Conservation (phyloP, 2,113 vertebrate genomes). For the human (Homo sapiens) region GRCh38 chr22:45784501-45785000, state of each 20-base stretch:
- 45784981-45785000: not conserved
- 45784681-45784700: not conserved
- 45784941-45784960: constrained; percentile 57
- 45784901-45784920: constrained; percentile 65
- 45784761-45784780: too few species aligned
- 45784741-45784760: not conserved
- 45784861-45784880: not conserved
- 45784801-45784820: not conserved
- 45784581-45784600: not conserved
- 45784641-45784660: not conserved
- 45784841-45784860: not conserved
- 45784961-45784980: not conserved
- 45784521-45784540: not conserved
- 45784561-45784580: not conserved
- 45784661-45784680: not conserved
- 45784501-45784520: not conserved
- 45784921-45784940: not conserved
- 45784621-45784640: not conserved
- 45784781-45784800: not conserved
- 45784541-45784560: not conserved
- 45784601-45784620: too few species aligned
- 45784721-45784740: not conserved
- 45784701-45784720: accelerated
- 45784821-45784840: not conserved
- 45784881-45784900: not conserved